Base-by-base conservation (phyloP, 1,140 invertebrate species). In the Musca domestica region DNA sequence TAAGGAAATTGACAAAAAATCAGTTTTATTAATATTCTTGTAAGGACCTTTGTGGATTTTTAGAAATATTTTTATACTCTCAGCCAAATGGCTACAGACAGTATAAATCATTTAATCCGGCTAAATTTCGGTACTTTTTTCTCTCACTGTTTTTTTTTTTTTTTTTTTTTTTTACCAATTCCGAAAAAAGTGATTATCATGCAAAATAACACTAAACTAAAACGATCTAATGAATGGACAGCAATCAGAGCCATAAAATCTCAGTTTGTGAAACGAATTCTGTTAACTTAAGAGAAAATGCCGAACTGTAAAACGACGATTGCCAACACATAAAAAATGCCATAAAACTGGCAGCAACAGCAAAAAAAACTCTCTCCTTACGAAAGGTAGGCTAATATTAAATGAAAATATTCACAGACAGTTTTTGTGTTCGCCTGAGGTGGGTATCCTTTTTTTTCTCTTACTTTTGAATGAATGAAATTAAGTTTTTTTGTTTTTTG, bases 401-500 rank as follows among this genome's bases (percentile, higher is more conserved):
- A 41, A 41, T 9, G 15, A 17, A 61, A 61, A 34, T 61, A 34
- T 61, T 61, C 56, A 19, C 27, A 19, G 17, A 19, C 17, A 61
- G n/a, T n/a, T 41, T 41, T 41, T 19, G 34, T 61, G 17, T 61
- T 58, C 25, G n/a, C 27, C 17, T 34, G 15, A 61, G 34, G 34
- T 61, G 12, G 3, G 34, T 14, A 54, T 23, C 23, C n/a, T 51
- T 9, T 17, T 19, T 34, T 41, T 61, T 61, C n/a, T n/a, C n/a
- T n/a, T n/a, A n/a, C n/a, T n/a, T n/a, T n/a, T n/a, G n/a, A 61
- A 61, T 61, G 56, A 61, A 61, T 61, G 56, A 41, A 61, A 19
- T 34, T 34, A 41, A 41, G 34, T 41, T 41, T 41, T 41, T n/a
- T 9, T 41, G 34, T 12, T 41, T 10, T 7, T 41, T 5, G 10